Evolutionary conservation across 2,888 invertebrate species (phyloP).

Genomic region (Hypomecis atomaria): DNA sequence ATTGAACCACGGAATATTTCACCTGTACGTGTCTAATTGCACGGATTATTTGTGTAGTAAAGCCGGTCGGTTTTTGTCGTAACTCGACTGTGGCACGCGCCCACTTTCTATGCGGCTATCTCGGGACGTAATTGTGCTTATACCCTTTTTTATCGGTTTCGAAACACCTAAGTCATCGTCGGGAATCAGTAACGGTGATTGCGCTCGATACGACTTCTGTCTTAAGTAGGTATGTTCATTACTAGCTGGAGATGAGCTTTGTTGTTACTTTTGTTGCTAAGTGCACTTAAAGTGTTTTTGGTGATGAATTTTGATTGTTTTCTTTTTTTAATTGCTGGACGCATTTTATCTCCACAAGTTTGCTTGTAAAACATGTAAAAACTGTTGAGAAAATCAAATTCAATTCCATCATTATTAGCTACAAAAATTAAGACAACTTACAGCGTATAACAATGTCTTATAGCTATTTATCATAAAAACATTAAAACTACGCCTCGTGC

Average conservation of each 20-base stretch:
- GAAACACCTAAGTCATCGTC: slow-evolving; percentile 71
- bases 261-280: slow-evolving; percentile 10
- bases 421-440: no score
- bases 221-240: slow-evolving; percentile 36
- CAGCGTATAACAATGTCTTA: no score
- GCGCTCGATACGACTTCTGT: slow-evolving; percentile 50
- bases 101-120: slow-evolving; percentile 75
- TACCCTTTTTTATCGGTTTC: slow-evolving; percentile 70
- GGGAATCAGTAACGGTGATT: slow-evolving; percentile 68
- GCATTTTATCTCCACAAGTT: no score
- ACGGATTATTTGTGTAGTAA: slow-evolving; percentile 77
- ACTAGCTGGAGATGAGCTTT: slow-evolving; percentile 11
- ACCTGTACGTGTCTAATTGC: slow-evolving; percentile 81
- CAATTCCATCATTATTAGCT: no score
- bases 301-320: not conserved
- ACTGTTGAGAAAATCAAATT: no score
- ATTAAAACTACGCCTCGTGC: no score
- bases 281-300: not conserved
- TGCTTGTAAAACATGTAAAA: no score
- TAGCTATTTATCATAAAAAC: no score
- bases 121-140: slow-evolving; percentile 74
- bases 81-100: slow-evolving; percentile 70
- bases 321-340: not conserved
- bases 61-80: slow-evolving; percentile 72
- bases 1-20: slow-evolving; percentile 78